phyloP scores from a whole-genome alignment of 2,888 invertebrate species.

The Spilosoma lubricipeda region DNA sequence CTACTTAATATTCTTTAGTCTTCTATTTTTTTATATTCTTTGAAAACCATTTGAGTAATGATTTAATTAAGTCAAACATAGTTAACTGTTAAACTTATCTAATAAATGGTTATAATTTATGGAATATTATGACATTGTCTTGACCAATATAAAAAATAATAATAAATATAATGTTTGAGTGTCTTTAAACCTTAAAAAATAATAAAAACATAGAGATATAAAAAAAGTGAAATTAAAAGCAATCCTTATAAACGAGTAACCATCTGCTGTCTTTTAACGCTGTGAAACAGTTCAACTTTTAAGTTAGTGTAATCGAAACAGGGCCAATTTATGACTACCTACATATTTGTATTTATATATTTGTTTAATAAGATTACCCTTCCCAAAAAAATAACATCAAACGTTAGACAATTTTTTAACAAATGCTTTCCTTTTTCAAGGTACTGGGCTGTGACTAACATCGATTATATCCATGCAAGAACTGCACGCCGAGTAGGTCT shows the following conservation, averaged over 20 bases:
- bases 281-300: background rate
- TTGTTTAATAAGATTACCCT: background rate
- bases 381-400: background rate
- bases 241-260: too few relatives aligned
- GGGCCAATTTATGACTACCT: background rate
- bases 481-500: conserved; percentile 91
- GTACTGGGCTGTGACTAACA: conserved; percentile 96
- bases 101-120: background rate
- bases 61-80: background rate
- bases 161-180: too few relatives aligned
- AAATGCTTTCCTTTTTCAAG: conserved; percentile 68
- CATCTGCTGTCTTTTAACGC: background rate
- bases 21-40: background rate
- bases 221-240: too few relatives aligned
- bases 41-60: background rate
- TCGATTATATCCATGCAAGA: conserved; percentile 95
- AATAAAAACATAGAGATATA: too few relatives aligned
- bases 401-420: background rate
- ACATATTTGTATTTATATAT: background rate
- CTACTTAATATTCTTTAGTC: background rate
- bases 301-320: background rate
- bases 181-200: too few relatives aligned
- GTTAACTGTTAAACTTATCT: background rate
- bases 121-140: background rate
- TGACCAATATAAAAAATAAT: background rate